Percentiles rank a stretch among this genome's conserved stretches.
Evolutionary conservation across 2,888 invertebrate species (phyloP).

Genomic region (Eupithecia inturbata): DNA sequence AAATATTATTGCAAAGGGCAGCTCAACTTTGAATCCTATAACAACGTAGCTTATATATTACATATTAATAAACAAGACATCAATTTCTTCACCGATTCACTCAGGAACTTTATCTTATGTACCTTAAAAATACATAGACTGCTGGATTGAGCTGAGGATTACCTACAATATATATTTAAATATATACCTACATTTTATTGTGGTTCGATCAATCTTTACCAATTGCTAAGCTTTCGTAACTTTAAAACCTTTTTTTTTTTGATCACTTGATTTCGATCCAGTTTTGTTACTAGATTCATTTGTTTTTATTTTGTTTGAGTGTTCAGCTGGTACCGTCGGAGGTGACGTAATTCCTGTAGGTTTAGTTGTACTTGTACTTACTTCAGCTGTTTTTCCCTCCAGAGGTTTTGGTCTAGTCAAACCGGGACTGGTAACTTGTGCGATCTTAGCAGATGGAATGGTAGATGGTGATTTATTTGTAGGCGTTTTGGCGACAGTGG

Average conservation of each 20-base stretch:
- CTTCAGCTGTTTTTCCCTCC: constrained; percentile 38
- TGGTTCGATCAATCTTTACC: not conserved
- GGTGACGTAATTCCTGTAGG: constrained; percentile 14
- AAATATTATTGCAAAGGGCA: not conserved
- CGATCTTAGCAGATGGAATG: constrained; percentile 27
- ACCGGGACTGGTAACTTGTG: constrained; percentile 24
- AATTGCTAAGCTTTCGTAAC: constrained; percentile 56
- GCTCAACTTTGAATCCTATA: not conserved
- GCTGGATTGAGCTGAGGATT: not conserved
- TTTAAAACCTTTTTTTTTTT: constrained; percentile 52
- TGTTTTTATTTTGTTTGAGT: constrained; percentile 35
- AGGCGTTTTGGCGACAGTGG: constrained; percentile 26
- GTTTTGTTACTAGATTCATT: constrained; percentile 43
- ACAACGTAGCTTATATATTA: not conserved
- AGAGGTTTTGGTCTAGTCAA: constrained; percentile 29
- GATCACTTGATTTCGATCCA: constrained; percentile 50
- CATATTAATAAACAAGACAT: not conserved
- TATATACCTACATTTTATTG: not conserved
- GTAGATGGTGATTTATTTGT: constrained; percentile 21
- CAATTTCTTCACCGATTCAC: not conserved
- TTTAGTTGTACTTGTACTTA: constrained; percentile 31
- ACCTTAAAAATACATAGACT: not conserved
- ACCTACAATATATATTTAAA: too few species aligned
- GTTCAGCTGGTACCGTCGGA: constrained; percentile 18
- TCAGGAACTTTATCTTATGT: not conserved